Percentiles rank a stretch among this genome's conserved stretches.
phyloP scores from a whole-genome alignment of 2,888 invertebrate species.

The Adelognathus sp. region DNA sequence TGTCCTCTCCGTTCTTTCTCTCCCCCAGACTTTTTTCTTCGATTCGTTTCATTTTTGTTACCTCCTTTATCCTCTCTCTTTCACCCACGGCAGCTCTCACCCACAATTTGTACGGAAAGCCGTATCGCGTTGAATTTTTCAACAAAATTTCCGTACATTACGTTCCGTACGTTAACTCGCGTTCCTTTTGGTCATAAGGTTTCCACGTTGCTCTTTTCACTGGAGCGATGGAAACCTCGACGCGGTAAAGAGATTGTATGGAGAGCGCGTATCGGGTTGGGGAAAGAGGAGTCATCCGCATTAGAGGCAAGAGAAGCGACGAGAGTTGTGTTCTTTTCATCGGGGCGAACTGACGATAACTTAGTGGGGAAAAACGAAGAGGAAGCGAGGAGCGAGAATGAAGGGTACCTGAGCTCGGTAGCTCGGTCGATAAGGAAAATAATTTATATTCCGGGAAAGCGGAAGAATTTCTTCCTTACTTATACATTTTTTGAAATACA shows the following conservation, averaged over 20 bases:
- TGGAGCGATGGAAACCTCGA: slow-evolving; percentile 53
- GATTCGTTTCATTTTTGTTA: background rate
- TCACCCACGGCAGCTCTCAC: background rate
- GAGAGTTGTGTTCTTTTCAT: slow-evolving; percentile 2
- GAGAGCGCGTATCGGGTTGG: slow-evolving; percentile 22
- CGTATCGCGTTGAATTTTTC: slow-evolving; percentile 47
- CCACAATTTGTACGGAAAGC: slow-evolving; percentile 2
- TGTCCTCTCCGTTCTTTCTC: slow-evolving; percentile 1
- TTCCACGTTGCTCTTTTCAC: slow-evolving; percentile 33
- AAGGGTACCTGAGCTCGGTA: slow-evolving; percentile 24
- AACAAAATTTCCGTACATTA: slow-evolving; percentile 36
- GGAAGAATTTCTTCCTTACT: slow-evolving; percentile 72
- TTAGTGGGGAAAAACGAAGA: slow-evolving; percentile 5
- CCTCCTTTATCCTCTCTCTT: background rate
- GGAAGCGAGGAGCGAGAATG: slow-evolving; percentile 39
- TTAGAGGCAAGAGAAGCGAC: slow-evolving; percentile 14
- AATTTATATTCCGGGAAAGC: slow-evolving; percentile 72
- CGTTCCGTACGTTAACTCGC: slow-evolving; percentile 34
- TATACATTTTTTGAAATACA: slow-evolving; percentile 70
- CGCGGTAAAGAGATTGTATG: slow-evolving; percentile 47
- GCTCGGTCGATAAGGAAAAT: slow-evolving; percentile 60
- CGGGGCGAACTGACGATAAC: background rate
- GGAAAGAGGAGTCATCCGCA: slow-evolving; percentile 13
- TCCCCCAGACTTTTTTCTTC: background rate
- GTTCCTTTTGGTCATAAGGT: slow-evolving; percentile 31